These are phyloP conservation scores for Amphiprion percula DNA, from an alignment of 2,113 vertebrate species.

Conservation along the genomic window DNA sequence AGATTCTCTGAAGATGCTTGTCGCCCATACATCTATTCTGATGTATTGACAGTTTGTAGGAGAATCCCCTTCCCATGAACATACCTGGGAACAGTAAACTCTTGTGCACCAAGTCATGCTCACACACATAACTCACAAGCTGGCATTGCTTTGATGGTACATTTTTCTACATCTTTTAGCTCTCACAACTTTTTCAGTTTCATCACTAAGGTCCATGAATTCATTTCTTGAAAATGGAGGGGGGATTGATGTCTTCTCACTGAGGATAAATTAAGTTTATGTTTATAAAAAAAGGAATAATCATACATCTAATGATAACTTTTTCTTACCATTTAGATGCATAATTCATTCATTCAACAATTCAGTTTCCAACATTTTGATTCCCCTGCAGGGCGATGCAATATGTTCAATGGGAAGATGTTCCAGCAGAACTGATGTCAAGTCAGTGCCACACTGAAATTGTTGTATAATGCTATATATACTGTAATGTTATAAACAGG, in stretches of 20 bases:
- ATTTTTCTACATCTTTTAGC: conserved; percentile 1
- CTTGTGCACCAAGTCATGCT: neutral
- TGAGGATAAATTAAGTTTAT: neutral
- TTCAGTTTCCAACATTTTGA: conserved; percentile 4
- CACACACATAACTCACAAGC: conserved; percentile 18
- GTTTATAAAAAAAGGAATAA: neutral
- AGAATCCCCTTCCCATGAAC: neutral
- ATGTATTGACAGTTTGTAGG: conserved; percentile 16
- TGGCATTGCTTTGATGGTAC: neutral
- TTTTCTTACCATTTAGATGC: neutral
- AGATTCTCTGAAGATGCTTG: conserved; percentile 30
- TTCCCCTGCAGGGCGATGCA: neutral
- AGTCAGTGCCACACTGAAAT: neutral
- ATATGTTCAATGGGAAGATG: conserved; percentile 6
- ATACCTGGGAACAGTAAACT: neutral
- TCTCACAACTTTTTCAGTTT: neutral
- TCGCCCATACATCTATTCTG: conserved; percentile 33
- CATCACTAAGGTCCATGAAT: neutral
- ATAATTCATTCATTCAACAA: neutral
- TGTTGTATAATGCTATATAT: neutral
- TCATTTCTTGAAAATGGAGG: neutral
- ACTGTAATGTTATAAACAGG: neutral
- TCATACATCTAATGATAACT: neutral
- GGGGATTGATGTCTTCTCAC: neutral
- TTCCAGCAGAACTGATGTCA: conserved; percentile 10